A percentile compares a stretch with the other conserved stretches of the same genome.
Evolutionary conservation across 2,797 vertebrate species (phyloP).

Genomic region (Serranus cabrilla): DNA sequence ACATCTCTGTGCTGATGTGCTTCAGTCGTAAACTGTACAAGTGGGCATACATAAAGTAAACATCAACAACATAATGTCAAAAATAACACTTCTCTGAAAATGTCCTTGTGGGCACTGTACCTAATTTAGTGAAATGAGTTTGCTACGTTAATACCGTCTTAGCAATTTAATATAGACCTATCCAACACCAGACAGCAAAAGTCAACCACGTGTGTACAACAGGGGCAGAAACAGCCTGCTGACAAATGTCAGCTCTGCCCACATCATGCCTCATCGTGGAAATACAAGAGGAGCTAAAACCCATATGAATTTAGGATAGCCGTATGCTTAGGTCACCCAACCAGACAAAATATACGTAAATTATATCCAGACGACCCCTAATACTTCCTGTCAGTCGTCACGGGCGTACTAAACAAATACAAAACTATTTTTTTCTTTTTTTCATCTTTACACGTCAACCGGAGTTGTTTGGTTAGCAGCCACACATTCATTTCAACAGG

Average conservation of each 20-base stretch:
- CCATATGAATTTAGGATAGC: neutral
- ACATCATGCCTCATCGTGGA: neutral
- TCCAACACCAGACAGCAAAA: neutral
- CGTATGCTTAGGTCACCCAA: neutral
- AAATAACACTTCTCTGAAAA: neutral
- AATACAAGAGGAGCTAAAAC: no score
- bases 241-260: neutral
- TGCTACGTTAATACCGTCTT: neutral
- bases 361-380: neutral
- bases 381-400: neutral
- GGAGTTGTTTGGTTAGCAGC: neutral
- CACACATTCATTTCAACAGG: neutral
- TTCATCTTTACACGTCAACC: neutral
- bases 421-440: neutral
- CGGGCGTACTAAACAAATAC: conserved; percentile 9
- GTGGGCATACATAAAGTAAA: neutral
- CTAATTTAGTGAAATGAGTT: neutral
- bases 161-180: no score
- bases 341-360: neutral
- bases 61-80: neutral
- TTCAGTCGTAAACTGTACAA: neutral
- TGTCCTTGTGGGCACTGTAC: neutral
- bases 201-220: conserved; percentile 26
- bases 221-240: neutral
- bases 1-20: neutral